Evolutionary conservation across 2,113 vertebrate species (phyloP).

Genomic region (Siniperca chuatsi): DNA sequence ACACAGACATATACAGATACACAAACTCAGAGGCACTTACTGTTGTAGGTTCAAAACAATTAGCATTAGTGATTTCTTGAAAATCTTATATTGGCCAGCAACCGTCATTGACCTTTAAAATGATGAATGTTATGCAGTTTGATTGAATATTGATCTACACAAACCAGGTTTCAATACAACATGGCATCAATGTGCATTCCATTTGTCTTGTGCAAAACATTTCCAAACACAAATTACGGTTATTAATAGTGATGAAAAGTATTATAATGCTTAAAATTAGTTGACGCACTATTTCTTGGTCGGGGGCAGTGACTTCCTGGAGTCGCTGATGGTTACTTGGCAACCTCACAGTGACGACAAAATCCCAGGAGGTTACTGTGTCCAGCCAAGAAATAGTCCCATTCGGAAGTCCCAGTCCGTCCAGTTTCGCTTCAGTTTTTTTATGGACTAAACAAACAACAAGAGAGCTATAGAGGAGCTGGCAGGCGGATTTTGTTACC

Average conservation of each 20-base stretch:
- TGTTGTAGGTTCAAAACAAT: background rate
- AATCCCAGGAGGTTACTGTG: background rate
- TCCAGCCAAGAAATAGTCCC: background rate
- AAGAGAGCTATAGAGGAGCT: background rate
- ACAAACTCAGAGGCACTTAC: background rate
- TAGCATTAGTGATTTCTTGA: constrained; percentile 7
- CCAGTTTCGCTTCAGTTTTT: background rate
- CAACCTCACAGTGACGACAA: background rate
- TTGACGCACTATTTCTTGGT: background rate
- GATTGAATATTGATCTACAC: constrained; percentile 23
- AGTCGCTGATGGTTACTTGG: background rate
- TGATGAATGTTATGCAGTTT: constrained; percentile 4
- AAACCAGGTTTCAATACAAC: background rate
- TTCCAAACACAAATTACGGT: background rate
- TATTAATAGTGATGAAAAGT: background rate
- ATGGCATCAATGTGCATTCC: background rate
- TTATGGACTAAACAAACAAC: background rate
- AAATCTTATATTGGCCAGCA: background rate
- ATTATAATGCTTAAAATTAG: too few species aligned
- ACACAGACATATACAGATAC: constrained; percentile 23
- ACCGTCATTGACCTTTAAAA: constrained; percentile 14
- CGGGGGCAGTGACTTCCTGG: background rate
- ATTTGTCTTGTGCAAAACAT: background rate
- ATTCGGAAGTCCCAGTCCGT: background rate
- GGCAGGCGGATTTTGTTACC: too few species aligned